These are phyloP conservation scores for Desoria tigrina DNA, from an alignment of 2,888 invertebrate genomes.

Conservation along the genomic window DNA sequence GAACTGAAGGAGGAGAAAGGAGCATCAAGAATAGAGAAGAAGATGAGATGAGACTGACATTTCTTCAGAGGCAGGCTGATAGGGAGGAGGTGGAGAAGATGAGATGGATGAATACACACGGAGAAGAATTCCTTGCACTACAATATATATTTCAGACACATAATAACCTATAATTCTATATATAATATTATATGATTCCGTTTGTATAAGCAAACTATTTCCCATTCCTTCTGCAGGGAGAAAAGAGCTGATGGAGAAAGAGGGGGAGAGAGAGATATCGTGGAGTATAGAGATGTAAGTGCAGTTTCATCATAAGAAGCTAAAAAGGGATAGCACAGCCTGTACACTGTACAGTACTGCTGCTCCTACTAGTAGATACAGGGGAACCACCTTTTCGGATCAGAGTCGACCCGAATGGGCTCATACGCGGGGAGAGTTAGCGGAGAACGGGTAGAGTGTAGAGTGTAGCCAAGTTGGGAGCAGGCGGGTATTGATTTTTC, in stretches of 20 bases:
- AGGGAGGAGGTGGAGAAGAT: conserved; percentile 14
- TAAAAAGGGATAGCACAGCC: neutral
- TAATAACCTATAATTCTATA: no score
- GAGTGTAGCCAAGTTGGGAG: no score
- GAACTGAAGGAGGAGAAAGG: conserved; percentile 13
- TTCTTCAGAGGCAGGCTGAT: conserved; percentile 19
- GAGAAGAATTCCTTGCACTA: conserved; percentile 11
- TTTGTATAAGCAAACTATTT: no score
- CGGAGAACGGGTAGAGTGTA: conserved; percentile 8
- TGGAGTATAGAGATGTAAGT: neutral
- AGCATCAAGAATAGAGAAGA: conserved; percentile 5
- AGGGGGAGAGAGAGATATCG: conserved; percentile 23
- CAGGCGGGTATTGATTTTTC: conserved; percentile 46
- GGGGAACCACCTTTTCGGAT: neutral
- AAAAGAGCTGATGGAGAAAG: conserved; percentile 15
- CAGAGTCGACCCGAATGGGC: neutral
- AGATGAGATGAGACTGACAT: conserved; percentile 15
- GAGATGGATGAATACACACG: conserved; percentile 14
- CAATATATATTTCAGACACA: neutral
- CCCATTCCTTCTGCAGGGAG: neutral
- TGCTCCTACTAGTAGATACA: neutral
- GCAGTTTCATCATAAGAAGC: neutral
- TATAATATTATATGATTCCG: no score
- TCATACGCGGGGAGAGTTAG: neutral
- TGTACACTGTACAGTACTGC: neutral